Base-by-base conservation (phyloP, 2,113 vertebrate genomes). In the Damaliscus lunatus region DNA sequence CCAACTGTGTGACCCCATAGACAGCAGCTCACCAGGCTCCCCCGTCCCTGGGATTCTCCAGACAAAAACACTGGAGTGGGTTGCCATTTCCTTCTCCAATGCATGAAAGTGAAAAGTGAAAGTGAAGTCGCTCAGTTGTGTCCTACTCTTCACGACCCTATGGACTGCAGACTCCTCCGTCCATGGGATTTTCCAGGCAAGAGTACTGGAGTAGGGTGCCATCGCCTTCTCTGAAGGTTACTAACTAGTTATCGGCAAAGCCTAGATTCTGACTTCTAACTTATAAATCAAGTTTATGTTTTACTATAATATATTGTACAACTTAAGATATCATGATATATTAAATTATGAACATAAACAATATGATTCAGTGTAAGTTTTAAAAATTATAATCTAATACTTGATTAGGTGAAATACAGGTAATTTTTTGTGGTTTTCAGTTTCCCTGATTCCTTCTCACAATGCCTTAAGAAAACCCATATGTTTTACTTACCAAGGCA, bases 381-480 rank as follows among this genome's bases (percentile, higher is more conserved):
- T 40, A 40, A 40, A 40, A 40, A 40, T 40, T 91, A 48, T 82
- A n/a, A 62, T 64, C 16, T 85, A 59, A 89, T 94, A 40, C 3
- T 55, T 67, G 40, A 78, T 53, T 40, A 52, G 57, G 50, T 88
- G 43, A 81, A 81, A 13, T 90, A 60, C 46, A 96, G 83, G 29
- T 92, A 60, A 23, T 74, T 40, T 92, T 95, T 88, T 78, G 31
- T 93, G 74, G 16, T 19, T 93, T 90, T 92, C 25, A 19, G 15
- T 82, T 96, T 83, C 50, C n/a, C 43, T 84, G 17, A 43, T 71
- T 25, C 13, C 82, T 27, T 82, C 17, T 87, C 15, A 74, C 31
- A 93, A 5, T 87, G n/a, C n/a, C 52, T 85, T 86, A 27, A 82
- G 52, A 50, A 91, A 62, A 53, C 7, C 4, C 10, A 3, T 52